phyloP scores from a whole-genome alignment of 2,113 vertebrate genomes.

The Anhinga rufa region DNA sequence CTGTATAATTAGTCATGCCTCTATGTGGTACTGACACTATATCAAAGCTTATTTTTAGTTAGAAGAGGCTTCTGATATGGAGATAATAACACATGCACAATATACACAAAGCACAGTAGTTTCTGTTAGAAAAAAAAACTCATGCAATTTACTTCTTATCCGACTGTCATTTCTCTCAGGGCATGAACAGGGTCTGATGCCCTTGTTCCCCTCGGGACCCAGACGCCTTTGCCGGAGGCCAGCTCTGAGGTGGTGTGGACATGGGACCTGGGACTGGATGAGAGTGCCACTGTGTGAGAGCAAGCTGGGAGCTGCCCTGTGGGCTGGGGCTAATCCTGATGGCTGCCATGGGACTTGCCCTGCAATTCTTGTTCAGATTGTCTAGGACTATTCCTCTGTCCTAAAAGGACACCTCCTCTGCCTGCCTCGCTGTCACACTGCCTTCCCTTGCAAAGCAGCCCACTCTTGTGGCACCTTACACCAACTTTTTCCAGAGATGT shows the following conservation, averaged over 20 bases:
- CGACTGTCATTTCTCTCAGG: neutral
- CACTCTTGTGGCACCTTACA: neutral
- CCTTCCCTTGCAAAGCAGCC: neutral
- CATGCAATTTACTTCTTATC: neutral
- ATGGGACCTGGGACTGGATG: fast-evolving
- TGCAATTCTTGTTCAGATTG: neutral
- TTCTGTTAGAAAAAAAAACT: neutral
- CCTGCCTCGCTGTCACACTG: neutral
- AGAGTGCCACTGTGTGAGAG: neutral
- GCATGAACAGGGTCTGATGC: neutral
- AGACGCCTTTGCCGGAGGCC: neutral
- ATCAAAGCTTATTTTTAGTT: neutral
- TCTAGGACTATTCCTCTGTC: neutral
- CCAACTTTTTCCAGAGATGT: neutral
- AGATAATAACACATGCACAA: neutral
- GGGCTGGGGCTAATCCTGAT: neutral
- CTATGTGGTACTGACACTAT: neutral
- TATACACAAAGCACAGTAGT: neutral
- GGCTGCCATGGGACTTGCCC: neutral
- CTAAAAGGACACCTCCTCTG: neutral
- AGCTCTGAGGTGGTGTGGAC: fast-evolving
- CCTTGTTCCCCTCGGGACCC: fast-evolving
- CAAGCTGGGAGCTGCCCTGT: fast-evolving
- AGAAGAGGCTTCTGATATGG: neutral
- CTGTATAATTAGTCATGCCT: neutral